phyloP scores from a whole-genome alignment of 2,797 vertebrate species.

The Xiphophorus birchmanni region DNA sequence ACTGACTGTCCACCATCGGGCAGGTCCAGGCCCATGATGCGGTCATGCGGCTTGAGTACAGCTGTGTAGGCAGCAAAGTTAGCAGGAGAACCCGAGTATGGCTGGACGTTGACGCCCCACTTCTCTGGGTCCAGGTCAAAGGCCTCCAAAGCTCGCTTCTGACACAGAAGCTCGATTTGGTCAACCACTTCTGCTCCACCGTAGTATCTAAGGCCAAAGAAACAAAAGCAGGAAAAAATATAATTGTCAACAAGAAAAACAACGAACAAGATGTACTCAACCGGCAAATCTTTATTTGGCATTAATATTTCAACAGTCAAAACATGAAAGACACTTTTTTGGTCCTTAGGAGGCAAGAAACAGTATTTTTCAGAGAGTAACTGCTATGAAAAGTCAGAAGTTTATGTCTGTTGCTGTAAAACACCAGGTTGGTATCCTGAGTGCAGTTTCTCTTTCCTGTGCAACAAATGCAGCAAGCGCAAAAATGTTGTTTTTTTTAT shows the following conservation, averaged over 20 bases:
- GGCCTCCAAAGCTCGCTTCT: constrained; percentile 88
- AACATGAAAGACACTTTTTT: background rate
- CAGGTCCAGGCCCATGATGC: constrained; percentile 96
- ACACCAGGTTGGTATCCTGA: background rate
- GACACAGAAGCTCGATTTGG: constrained; percentile 92
- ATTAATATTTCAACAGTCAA: background rate
- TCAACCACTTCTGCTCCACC: constrained; percentile 94
- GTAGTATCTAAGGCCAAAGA: constrained; percentile 84
- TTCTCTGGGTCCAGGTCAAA: constrained; percentile 89
- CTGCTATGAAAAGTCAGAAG: background rate
- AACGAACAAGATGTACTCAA: background rate
- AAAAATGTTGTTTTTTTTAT: background rate
- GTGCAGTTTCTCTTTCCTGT: background rate
- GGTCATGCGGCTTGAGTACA: constrained; percentile 91
- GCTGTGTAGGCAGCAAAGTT: constrained; percentile 94
- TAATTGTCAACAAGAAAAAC: background rate
- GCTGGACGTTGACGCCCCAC: constrained; percentile 96
- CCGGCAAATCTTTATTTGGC: background rate
- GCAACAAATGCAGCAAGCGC: background rate
- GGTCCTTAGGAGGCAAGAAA: background rate
- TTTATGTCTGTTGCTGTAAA: background rate
- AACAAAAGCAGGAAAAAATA: background rate
- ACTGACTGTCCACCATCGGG: constrained; percentile 95
- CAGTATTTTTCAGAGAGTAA: background rate
- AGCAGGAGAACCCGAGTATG: constrained; percentile 94